A percentile compares a stretch with the other conserved stretches of the same genome.
Evolutionary conservation across 2,113 vertebrate genomes (phyloP).

Genomic region (Sylvicapra grimmia): DNA sequence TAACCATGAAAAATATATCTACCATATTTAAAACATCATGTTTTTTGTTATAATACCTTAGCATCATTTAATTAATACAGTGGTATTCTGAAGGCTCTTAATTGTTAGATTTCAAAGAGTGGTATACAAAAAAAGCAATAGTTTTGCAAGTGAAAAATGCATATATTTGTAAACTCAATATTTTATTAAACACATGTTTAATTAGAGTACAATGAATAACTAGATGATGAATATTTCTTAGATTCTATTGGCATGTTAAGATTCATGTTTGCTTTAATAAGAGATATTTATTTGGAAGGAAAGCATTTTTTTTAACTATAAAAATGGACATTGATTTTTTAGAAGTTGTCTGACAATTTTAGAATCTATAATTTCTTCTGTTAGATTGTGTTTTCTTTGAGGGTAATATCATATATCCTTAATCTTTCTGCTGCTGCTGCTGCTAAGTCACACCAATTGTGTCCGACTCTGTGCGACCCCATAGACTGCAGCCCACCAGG

Average conservation of each 20-base stretch:
- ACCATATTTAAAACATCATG: background rate
- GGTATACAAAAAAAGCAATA: background rate
- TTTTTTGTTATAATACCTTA: background rate
- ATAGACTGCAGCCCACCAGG: too few species aligned
- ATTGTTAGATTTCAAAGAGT: background rate
- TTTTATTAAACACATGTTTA: background rate
- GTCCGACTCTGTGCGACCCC: too few species aligned
- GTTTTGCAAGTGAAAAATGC: background rate
- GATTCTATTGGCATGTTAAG: background rate
- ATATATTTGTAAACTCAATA: background rate
- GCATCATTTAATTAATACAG: background rate
- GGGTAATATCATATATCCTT: background rate
- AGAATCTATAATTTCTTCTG: background rate
- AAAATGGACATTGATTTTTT: background rate
- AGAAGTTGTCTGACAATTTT: background rate
- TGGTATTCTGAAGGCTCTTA: background rate
- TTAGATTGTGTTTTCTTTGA: background rate
- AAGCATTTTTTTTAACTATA: background rate
- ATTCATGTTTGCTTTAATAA: background rate
- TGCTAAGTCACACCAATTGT: too few species aligned
- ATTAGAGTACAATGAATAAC: background rate
- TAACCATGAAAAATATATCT: background rate
- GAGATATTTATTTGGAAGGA: background rate
- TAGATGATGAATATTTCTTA: background rate
- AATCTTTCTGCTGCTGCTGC: background rate